Conservation (phyloP, 2,113 vertebrate genomes). For the Takifugu flavidus region DNA sequence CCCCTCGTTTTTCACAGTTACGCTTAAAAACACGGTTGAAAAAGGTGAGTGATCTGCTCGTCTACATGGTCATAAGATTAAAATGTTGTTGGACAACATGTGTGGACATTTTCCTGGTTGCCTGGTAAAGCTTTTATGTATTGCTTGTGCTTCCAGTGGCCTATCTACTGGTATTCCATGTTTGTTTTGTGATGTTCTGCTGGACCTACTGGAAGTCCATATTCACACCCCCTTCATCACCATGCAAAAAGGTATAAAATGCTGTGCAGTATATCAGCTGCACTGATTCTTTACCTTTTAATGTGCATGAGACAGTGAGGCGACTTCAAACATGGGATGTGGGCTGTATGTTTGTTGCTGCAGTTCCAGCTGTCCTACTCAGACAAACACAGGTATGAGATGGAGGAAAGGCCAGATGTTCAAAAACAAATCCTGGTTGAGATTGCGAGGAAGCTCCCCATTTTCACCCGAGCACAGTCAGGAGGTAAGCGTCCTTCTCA, state of each 20-base stretch:
- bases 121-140: neutral
- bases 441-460: slow-evolving; percentile 87
- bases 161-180: slow-evolving; percentile 91
- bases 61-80: neutral
- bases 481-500: slow-evolving; percentile 77
- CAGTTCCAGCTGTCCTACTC: slow-evolving; percentile 92
- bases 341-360: slow-evolving; percentile 13
- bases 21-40: slow-evolving; percentile 83
- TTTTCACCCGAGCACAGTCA: slow-evolving; percentile 86
- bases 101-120: neutral
- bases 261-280: neutral
- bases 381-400: slow-evolving; percentile 92
- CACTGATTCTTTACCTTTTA: neutral
- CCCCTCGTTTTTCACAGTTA: slow-evolving; percentile 77
- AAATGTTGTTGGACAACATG: neutral
- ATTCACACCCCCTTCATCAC: slow-evolving; percentile 87
- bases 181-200: slow-evolving; percentile 92
- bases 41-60: slow-evolving; percentile 77
- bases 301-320: neutral
- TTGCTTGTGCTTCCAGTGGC: slow-evolving; percentile 73
- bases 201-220: slow-evolving; percentile 99
- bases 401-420: slow-evolving; percentile 88
- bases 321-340: neutral
- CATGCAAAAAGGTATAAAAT: slow-evolving; percentile 87
- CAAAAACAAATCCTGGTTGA: slow-evolving; percentile 93